Conservation (phyloP, 2,113 vertebrate genomes). For the Phalacrocorax pelagicus region DNA sequence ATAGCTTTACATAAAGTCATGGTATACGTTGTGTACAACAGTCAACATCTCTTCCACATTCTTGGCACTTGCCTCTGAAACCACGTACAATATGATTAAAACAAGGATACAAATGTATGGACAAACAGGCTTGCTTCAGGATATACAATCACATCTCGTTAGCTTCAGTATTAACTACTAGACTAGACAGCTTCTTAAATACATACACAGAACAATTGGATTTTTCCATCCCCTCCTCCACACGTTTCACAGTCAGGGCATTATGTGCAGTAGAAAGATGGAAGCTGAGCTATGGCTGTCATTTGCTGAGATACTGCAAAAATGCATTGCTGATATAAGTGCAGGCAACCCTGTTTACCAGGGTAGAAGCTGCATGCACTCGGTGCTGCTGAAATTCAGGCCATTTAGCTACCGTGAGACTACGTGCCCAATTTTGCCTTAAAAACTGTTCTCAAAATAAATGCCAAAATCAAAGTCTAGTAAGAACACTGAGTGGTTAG, state of each 20-base stretch:
- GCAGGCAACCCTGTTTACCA: neutral
- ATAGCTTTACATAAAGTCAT: neutral
- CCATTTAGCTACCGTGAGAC: neutral
- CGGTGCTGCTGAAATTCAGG: neutral
- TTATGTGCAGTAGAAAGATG: neutral
- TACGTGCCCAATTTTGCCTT: neutral
- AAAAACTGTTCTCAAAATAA: neutral
- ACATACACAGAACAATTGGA: neutral
- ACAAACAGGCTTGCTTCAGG: slow-evolving; percentile 17
- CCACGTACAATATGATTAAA: neutral
- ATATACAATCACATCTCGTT: neutral
- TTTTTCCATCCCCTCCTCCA: slow-evolving; percentile 36
- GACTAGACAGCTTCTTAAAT: slow-evolving; percentile 27
- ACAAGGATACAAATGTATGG: neutral
- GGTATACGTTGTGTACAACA: neutral
- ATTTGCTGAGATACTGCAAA: slow-evolving; percentile 49
- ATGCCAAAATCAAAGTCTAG: neutral
- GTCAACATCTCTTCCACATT: slow-evolving; percentile 29
- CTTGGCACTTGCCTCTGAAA: neutral
- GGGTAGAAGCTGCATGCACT: neutral
- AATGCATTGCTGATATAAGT: slow-evolving; percentile 35
- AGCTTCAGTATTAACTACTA: slow-evolving; percentile 8
- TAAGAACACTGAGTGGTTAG: neutral
- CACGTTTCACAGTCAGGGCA: neutral
- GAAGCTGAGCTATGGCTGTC: slow-evolving; percentile 12